Conservation (phyloP, 1,140 invertebrate species). For the Drosophila nigromelanica region DNA sequence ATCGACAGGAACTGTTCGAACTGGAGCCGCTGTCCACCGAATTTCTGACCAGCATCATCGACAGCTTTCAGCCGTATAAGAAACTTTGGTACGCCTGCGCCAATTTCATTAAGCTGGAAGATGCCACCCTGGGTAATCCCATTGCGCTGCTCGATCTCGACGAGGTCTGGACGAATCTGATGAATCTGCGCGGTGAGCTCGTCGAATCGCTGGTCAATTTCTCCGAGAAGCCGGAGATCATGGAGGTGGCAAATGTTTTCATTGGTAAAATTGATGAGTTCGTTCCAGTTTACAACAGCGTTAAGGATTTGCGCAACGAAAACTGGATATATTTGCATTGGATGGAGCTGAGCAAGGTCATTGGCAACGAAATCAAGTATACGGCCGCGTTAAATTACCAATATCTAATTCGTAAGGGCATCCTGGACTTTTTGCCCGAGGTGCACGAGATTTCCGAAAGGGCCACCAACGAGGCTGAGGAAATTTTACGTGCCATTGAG, state of each 20-base stretch:
- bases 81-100: constrained; percentile 72
- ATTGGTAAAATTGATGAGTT: constrained; percentile 63
- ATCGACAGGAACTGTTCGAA: constrained; percentile 72
- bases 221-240: constrained; percentile 69
- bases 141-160: constrained; percentile 64
- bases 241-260: constrained; percentile 64
- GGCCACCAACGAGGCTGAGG: constrained; percentile 71
- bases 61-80: constrained; percentile 68
- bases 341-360: constrained; percentile 55
- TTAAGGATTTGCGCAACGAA: constrained; percentile 74
- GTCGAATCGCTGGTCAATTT: constrained; percentile 51
- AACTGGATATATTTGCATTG: constrained; percentile 80
- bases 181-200: constrained; percentile 50
- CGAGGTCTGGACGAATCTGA: constrained; percentile 59
- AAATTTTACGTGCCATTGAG: constrained; percentile 55
- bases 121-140: constrained; percentile 77
- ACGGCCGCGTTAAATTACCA: constrained; percentile 65
- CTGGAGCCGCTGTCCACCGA: constrained; percentile 68
- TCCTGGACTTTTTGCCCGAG: constrained; percentile 61
- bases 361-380: constrained; percentile 73
- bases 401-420: constrained; percentile 71
- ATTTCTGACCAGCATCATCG: constrained; percentile 66
- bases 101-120: constrained; percentile 74
- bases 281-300: constrained; percentile 62
- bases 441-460: constrained; percentile 65